A percentile compares a stretch with the other conserved stretches of the same genome.
Evolutionary conservation across 64 coral and sea anemone species (phyloP).

Genomic region (Acropora tenuis): DNA sequence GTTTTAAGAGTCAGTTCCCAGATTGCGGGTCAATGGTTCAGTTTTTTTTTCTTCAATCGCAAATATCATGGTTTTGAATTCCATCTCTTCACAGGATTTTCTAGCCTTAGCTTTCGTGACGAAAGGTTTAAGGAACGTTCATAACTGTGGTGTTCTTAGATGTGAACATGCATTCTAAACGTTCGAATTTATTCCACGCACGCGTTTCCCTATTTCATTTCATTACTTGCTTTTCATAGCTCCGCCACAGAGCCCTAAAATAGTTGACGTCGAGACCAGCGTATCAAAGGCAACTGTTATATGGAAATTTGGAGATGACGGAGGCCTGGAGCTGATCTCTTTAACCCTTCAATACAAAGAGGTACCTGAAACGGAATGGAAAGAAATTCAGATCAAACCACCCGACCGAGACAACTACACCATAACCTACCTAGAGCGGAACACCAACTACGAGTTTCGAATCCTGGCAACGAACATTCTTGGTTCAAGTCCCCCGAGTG

Average conservation of each 20-base stretch:
- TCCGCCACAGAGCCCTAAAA: slow-evolving; percentile 79
- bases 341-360: slow-evolving; percentile 81
- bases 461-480: slow-evolving; percentile 77
- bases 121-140: no score
- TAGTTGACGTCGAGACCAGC: slow-evolving; percentile 59
- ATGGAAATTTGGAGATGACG: slow-evolving; percentile 80
- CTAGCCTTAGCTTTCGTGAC: not conserved
- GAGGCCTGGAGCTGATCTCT: slow-evolving; percentile 65
- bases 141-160: no score
- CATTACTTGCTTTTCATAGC: slow-evolving; percentile 1
- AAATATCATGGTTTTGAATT: no score
- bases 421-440: slow-evolving; percentile 59
- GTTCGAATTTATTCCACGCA: not conserved
- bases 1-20: no score
- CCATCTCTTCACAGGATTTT: no score
- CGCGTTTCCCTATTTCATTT: not conserved
- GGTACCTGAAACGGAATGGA: slow-evolving; percentile 37
- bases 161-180: no score
- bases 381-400: slow-evolving; percentile 78
- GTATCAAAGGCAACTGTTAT: slow-evolving; percentile 44
- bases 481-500: slow-evolving; percentile 71
- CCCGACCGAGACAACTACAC: slow-evolving; percentile 73
- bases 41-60: no score
- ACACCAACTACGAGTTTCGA: slow-evolving; percentile 83
- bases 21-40: no score